Conservation (phyloP, 2,797 vertebrate species). For the Chromobotia macracanthus region DNA sequence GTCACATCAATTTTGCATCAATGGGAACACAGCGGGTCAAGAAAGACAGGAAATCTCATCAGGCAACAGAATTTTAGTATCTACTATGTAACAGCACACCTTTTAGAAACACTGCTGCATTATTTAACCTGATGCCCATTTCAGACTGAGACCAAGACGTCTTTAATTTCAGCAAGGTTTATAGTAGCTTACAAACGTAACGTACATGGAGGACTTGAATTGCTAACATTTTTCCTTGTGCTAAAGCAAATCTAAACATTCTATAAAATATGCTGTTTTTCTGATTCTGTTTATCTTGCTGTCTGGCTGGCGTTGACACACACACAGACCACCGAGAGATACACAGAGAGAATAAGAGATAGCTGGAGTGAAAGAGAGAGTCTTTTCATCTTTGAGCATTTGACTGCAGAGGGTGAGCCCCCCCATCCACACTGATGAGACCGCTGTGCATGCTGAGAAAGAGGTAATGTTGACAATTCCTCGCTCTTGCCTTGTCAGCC, state of each 20-base stretch:
- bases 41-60: constrained; percentile 26
- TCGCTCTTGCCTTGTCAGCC: constrained; percentile 77
- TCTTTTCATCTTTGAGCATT: constrained; percentile 42
- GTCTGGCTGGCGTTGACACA: constrained; percentile 4
- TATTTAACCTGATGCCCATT: constrained; percentile 35
- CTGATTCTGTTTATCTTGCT: constrained; percentile 35
- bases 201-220: constrained; percentile 12
- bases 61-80: constrained; percentile 13
- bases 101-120: constrained; percentile 24
- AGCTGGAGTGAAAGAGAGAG: constrained; percentile 24
- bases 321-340: neutral
- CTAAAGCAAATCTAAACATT: constrained; percentile 38
- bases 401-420: constrained; percentile 35
- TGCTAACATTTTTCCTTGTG: neutral
- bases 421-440: constrained; percentile 57
- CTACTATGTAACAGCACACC: constrained; percentile 29
- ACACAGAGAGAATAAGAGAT: constrained; percentile 44
- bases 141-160: constrained; percentile 7
- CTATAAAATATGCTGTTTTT: constrained; percentile 16
- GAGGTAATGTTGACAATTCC: constrained; percentile 78
- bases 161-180: constrained; percentile 28
- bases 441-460: constrained; percentile 74
- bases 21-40: constrained; percentile 45
- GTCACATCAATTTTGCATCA: constrained; percentile 44
- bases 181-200: constrained; percentile 22